These are phyloP conservation scores for Virgularia gustaviana DNA, from an alignment of 92 coral and sea anemone species.

Conservation along the genomic window DNA sequence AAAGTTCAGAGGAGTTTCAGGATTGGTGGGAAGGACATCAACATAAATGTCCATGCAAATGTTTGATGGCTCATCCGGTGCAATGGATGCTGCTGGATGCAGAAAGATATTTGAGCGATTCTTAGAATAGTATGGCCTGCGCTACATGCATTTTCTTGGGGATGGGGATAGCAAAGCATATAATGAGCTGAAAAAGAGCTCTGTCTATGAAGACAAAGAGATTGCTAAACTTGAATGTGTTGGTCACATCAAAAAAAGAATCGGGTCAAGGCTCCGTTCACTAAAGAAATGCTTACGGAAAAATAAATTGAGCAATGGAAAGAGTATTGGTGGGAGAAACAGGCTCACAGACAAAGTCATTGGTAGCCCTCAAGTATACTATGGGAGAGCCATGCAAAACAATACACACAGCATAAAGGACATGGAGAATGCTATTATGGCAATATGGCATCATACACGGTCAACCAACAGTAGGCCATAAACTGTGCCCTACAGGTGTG, in stretches of 20 bases:
- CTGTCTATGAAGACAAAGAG: conserved; percentile 47
- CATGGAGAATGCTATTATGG: conserved; percentile 49
- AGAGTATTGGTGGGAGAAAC: conserved; percentile 42
- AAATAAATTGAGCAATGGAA: conserved; percentile 44
- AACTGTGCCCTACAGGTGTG: conserved; percentile 24
- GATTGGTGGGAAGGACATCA: conserved; percentile 60
- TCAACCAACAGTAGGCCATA: conserved; percentile 44
- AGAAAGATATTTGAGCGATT: conserved; percentile 37
- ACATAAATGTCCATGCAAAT: too few relatives aligned
- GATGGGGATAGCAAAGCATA: conserved; percentile 53
- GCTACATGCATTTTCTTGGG: conserved; percentile 47
- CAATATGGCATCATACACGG: conserved; percentile 49
- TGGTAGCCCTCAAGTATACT: conserved; percentile 41
- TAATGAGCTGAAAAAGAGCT: conserved; percentile 32
- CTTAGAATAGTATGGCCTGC: conserved; percentile 30
- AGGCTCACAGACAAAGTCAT: conserved; percentile 31
- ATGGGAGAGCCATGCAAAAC: conserved; percentile 43
- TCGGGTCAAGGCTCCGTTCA: conserved; percentile 47
- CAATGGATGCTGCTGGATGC: conserved; percentile 51
- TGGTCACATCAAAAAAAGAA: conserved; percentile 49
- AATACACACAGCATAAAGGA: conserved; percentile 38
- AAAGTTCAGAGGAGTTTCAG: conserved; percentile 42
- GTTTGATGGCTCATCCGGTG: conserved; percentile 44
- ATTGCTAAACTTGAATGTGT: conserved; percentile 52
- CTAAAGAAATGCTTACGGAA: conserved; percentile 43